Base-by-base conservation (phyloP, 2,888 invertebrate genomes). In the Vesta saturnalis region DNA sequence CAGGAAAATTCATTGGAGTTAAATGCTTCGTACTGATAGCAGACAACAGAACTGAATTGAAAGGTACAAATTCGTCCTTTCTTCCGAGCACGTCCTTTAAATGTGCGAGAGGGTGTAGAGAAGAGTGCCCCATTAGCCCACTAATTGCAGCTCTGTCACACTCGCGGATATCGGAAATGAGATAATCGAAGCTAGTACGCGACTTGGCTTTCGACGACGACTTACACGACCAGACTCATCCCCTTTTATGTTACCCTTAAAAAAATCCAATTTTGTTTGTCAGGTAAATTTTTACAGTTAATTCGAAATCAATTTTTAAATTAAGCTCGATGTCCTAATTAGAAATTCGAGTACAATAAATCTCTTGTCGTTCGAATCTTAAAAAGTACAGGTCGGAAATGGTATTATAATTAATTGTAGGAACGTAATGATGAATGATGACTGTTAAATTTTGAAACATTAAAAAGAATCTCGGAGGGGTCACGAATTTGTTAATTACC, bases 401-500 rank as follows among this genome's bases (percentile, higher is more conserved):
- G 78, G 79, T 81, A 82, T 82, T 81, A 83, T 82, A 83, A 83
- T 83, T 83, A 83, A 83, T 83, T 82, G 82, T 82, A 77, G 77
- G 76, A 78, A 78, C 79, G 81, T 82, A 83, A 83, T 82, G 83
- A 83, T 82, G 81, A 81, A 82, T 81, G 82, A 83, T 83, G 83
- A 83, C 82, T 83, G 78, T 81, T 77, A 77, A 77, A 78, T 82
- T 82, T 76, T 79, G 78, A 79, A 81, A 82, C 81, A 80, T 82
- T 80, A 78, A 81, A 74, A 78, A 77, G 71, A 78, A 77, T 79
- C 79, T 77, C 76, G 71, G 70, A 77, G 79, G 79, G 82, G 82
- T 83, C 83, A 83, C 83, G 83, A 81, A 82, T 83, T 83, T 82
- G 83, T 83, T 83, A 83, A 83, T 83, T 83, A 83, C 82, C 76